Evolutionary conservation across 2,888 invertebrate species (phyloP), one percentile per base, ranked within the genome.

Genomic region (Serrognathus titanus): DNA sequence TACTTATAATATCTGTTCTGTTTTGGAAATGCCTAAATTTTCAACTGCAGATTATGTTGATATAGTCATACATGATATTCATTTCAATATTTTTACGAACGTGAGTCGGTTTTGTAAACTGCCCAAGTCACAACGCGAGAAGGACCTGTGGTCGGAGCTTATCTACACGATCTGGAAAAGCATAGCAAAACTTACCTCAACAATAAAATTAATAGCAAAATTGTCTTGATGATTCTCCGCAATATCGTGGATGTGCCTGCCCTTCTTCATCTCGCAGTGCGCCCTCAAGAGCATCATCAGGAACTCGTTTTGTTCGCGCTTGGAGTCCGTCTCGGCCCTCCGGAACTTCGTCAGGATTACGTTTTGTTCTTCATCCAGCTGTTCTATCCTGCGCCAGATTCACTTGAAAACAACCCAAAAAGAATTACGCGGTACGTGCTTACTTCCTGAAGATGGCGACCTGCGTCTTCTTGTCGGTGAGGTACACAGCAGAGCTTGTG

Each of bases 281-380:
- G 91, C 92, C 31, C 95, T 81, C 7, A 97, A 77, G 1, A 94
- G 76, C 85, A 92, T 91, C 92, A 97, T 93, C 50, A 96, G 79
- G 70, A 95, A 90, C 67, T 96, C 92, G 75, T 94, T 94, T 74
- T 94, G 93, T 68, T 94, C 94, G 43, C 84, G 83, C 7, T 86
- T 79, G 71, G 84, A 81, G 48, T 79, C 84, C 37, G 90, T 88
- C 72, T 92, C 91, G 3, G 90, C 91, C 0, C 91, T 91, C 69
- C 88, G 86, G 71, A 90, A 90, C 76, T 94, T 94, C n/a, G 88
- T 88, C 70, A 92, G 82, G 57, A 94, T 87, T 41, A 87, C 83
- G 38, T 87, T 88, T 72, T 92, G 90, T 65, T 94, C 94, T 55
- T 91, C 89, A 24, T 89, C 87, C 16, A 94, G 75, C 64, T 88